These are phyloP conservation scores for Neosalanx taihuensis DNA, from an alignment of 2,797 vertebrate species.

Conservation along the genomic window DNA sequence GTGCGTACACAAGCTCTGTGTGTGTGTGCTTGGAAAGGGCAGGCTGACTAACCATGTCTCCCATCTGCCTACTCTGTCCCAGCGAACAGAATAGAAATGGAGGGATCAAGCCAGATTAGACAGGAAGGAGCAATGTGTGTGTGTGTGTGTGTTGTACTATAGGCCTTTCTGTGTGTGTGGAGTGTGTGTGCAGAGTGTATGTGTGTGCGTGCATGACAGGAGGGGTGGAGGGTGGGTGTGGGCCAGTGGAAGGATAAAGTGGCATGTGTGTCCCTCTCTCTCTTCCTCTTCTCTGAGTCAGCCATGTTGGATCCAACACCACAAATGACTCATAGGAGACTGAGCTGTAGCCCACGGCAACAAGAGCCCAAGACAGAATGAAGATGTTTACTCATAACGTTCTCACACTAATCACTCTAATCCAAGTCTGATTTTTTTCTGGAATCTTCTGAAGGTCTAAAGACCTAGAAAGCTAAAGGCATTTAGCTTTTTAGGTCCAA, in stretches of 20 bases:
- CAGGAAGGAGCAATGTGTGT: not conserved
- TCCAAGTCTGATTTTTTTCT: not conserved
- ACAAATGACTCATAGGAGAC: not conserved
- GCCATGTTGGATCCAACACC: conserved; percentile 7
- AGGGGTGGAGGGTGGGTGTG: not conserved
- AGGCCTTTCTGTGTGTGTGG: not conserved
- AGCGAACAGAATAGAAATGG: conserved; percentile 16
- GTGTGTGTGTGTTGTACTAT: conserved; percentile 1
- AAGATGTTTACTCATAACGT: not conserved
- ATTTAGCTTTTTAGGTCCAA: not conserved
- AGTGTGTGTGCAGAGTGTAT: not conserved
- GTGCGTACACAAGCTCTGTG: conserved; percentile 3
- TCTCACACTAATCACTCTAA: not conserved
- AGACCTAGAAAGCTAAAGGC: not conserved
- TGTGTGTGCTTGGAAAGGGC: conserved; percentile 1
- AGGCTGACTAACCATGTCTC: conserved; percentile 15
- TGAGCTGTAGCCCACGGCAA: not conserved
- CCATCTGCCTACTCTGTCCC: conserved; percentile 13
- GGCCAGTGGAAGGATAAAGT: too few species aligned
- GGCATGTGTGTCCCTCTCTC: conserved; percentile 8
- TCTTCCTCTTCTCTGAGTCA: not conserved
- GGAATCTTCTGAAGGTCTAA: not conserved
- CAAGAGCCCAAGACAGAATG: not conserved
- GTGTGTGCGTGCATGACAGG: not conserved
- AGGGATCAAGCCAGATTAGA: conserved; percentile 20